Conservation (phyloP, 2,113 vertebrate species). For the Paralichthys olivaceus region DNA sequence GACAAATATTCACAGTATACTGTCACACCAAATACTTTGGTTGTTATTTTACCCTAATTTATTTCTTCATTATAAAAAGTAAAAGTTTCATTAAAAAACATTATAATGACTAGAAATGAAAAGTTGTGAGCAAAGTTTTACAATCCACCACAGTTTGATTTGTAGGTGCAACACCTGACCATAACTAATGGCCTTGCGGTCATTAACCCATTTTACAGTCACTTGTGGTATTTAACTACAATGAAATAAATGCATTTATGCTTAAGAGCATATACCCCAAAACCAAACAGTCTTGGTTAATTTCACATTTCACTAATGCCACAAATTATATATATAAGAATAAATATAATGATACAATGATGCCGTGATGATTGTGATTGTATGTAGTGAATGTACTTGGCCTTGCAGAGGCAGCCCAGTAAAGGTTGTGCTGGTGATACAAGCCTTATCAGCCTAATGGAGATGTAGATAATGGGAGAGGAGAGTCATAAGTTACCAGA, state of each 20-base stretch:
- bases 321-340: background rate
- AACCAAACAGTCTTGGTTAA: background rate
- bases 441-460: slow-evolving; percentile 79
- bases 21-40: too few species aligned
- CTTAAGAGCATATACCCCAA: background rate
- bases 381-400: background rate
- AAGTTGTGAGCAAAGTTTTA: too few species aligned
- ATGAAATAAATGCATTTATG: background rate
- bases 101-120: too few species aligned
- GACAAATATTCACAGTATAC: too few species aligned
- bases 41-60: too few species aligned
- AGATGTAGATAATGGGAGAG: slow-evolving; percentile 65
- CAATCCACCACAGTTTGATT: too few species aligned
- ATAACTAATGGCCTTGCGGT: too few species aligned
- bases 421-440: slow-evolving; percentile 24
- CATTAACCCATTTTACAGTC: too few species aligned
- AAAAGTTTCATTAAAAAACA: too few species aligned
- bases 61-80: too few species aligned
- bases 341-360: background rate
- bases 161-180: too few species aligned
- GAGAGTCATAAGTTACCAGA: slow-evolving; percentile 53
- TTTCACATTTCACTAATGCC: background rate
- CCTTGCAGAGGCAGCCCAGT: background rate
- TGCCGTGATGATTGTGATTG: background rate
- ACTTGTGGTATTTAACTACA: too few species aligned